Conservation (phyloP, 2,888 invertebrate genomes). For the Sphaeridia pumilis region DNA sequence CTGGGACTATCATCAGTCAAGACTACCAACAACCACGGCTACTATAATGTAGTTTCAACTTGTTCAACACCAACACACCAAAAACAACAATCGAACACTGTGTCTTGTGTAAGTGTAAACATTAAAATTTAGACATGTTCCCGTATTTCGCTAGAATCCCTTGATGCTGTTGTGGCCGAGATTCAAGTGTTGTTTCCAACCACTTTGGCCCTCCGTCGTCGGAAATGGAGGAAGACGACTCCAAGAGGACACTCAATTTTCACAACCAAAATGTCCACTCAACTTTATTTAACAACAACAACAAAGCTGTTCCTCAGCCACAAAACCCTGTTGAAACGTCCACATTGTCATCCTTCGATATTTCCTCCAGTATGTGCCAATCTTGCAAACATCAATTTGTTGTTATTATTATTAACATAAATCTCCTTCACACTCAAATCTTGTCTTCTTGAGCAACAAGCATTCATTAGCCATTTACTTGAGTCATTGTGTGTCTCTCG, state of each 20-base stretch:
- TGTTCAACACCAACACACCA: too few relatives aligned
- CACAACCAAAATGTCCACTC: slow-evolving; percentile 12
- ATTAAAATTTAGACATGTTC: too few relatives aligned
- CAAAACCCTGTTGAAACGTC: slow-evolving; percentile 3
- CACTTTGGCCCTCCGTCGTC: slow-evolving; percentile 8
- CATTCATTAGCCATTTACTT: too few relatives aligned
- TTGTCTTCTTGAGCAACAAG: too few relatives aligned
- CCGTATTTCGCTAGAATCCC: too few relatives aligned
- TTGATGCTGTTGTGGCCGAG: not conserved
- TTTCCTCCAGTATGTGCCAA: slow-evolving; percentile 13
- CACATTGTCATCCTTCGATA: slow-evolving; percentile 17
- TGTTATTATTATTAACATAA: too few relatives aligned
- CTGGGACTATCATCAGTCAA: not conserved
- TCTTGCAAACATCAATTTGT: too few relatives aligned
- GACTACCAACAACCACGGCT: not conserved
- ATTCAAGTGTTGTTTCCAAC: not conserved
- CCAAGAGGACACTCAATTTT: slow-evolving; percentile 16
- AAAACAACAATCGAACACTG: too few relatives aligned
- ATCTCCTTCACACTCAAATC: too few relatives aligned
- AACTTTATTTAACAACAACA: slow-evolving; percentile 8
- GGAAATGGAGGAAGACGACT: slow-evolving; percentile 21
- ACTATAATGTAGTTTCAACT: too few relatives aligned
- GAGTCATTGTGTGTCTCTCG: too few relatives aligned
- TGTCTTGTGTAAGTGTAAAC: too few relatives aligned
- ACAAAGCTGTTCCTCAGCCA: slow-evolving; percentile 7